Percentiles rank a stretch among this genome's conserved stretches.
Evolutionary conservation across 2,888 invertebrate genomes (phyloP).

Genomic region (Lepidocyrtinus sp.): DNA sequence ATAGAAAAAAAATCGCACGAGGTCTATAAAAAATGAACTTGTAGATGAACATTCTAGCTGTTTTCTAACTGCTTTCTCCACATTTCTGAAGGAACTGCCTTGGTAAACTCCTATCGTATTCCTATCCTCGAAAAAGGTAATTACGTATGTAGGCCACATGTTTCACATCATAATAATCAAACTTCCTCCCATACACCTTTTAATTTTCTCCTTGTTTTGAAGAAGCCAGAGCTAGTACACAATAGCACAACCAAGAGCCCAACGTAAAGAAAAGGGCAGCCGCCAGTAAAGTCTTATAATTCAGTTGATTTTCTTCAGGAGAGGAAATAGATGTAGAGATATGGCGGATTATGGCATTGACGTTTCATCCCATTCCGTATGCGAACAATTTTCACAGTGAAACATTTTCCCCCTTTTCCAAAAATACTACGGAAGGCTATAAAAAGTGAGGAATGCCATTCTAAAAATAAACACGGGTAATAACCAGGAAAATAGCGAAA

Average conservation of each 20-base stretch:
- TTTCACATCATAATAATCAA: conserved; percentile 44
- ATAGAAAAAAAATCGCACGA: no score
- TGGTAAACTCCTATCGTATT: no score
- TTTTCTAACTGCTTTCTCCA: no score
- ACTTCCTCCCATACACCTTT: conserved; percentile 45
- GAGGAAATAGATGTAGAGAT: conserved; percentile 1
- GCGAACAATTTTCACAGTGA: neutral
- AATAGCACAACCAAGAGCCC: no score
- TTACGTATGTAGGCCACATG: conserved; percentile 57
- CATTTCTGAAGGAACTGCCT: no score
- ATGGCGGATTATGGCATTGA: conserved; percentile 12
- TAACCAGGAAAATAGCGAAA: conserved; percentile 33
- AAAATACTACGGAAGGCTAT: conserved; percentile 54
- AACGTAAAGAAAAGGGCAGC: neutral
- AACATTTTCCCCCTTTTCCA: conserved; percentile 24
- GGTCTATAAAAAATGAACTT: no score
- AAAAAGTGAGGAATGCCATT: conserved; percentile 53
- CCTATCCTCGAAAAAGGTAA: conserved; percentile 33
- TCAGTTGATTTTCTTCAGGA: no score
- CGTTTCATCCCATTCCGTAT: conserved; percentile 15
- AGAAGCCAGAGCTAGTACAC: no score
- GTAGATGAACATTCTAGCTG: no score
- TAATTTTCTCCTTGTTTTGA: conserved; percentile 45
- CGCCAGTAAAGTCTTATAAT: no score
- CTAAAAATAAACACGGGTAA: conserved; percentile 51